Evolutionary conservation across 2,113 vertebrate genomes (phyloP).

Genomic region (Mustela nigripes): DNA sequence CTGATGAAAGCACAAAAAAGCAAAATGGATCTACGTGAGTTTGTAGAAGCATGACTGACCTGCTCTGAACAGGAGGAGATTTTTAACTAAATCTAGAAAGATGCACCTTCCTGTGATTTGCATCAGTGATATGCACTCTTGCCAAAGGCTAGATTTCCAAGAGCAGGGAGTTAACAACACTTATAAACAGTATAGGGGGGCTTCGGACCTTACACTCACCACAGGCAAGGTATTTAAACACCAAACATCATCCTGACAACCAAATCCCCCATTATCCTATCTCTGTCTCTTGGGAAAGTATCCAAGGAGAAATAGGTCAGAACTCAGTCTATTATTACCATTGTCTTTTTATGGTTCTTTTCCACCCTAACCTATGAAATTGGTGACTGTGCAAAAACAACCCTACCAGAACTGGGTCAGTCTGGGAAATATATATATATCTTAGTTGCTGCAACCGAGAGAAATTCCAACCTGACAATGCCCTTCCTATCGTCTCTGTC

Average conservation of each 20-base stretch:
- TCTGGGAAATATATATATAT: not conserved
- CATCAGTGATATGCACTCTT: not conserved
- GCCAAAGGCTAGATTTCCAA: constrained; percentile 33
- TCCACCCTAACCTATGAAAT: not conserved
- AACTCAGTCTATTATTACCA: constrained; percentile 37
- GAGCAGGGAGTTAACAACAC: not conserved
- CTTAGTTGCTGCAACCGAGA: not conserved
- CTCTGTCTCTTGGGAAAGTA: constrained; percentile 29
- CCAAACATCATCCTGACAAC: not conserved
- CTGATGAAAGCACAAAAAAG: not conserved
- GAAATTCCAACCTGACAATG: not conserved
- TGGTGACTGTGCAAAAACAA: constrained; percentile 27
- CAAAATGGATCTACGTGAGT: not conserved
- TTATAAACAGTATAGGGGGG: not conserved
- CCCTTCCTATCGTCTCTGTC: not conserved
- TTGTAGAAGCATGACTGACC: not conserved
- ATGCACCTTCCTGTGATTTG: not conserved
- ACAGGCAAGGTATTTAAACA: constrained; percentile 30
- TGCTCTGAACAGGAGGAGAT: not conserved
- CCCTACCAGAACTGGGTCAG: constrained; percentile 21
- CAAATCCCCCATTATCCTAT: not conserved
- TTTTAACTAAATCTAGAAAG: constrained; percentile 8
- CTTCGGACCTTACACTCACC: not conserved
- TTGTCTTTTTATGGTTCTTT: constrained; percentile 37
- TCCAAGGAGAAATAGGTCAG: constrained; percentile 55